Conservation (phyloP, 2,113 vertebrate genomes). For the Galemys pyrenaicus region DNA sequence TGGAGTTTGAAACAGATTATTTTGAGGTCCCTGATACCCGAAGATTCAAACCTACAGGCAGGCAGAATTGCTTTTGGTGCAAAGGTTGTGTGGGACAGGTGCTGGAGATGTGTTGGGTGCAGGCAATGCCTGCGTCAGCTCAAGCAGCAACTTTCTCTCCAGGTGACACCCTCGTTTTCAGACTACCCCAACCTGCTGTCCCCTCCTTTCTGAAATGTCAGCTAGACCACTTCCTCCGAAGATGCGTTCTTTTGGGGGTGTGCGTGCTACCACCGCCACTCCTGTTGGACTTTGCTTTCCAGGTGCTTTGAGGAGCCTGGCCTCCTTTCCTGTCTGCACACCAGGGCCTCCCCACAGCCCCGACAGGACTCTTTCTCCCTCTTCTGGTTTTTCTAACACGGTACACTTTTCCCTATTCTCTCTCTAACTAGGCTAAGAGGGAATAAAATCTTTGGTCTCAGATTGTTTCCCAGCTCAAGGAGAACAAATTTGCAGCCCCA, state of each 20-base stretch:
- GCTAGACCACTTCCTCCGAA: background rate
- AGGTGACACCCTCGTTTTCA: background rate
- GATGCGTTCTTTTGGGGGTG: background rate
- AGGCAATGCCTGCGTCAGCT: background rate
- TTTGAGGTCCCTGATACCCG: background rate
- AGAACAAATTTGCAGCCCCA: background rate
- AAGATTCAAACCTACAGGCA: background rate
- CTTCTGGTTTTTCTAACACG: background rate
- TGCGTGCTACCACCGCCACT: background rate
- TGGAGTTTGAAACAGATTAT: constrained; percentile 2
- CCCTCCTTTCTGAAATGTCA: background rate
- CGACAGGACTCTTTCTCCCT: background rate
- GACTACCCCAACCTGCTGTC: background rate
- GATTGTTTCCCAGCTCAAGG: background rate
- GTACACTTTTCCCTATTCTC: background rate
- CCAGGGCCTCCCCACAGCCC: background rate
- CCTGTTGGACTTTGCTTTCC: background rate
- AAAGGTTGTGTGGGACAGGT: too few relatives aligned
- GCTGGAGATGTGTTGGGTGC: too few relatives aligned
- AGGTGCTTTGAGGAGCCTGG: background rate
- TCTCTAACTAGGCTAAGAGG: background rate
- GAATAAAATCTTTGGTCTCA: background rate
- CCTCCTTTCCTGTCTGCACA: background rate
- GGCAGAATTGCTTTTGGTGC: background rate
- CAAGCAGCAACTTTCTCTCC: background rate